Evolutionary conservation across 2,888 invertebrate genomes (phyloP).

Genomic region (Halocaridina rubra): DNA sequence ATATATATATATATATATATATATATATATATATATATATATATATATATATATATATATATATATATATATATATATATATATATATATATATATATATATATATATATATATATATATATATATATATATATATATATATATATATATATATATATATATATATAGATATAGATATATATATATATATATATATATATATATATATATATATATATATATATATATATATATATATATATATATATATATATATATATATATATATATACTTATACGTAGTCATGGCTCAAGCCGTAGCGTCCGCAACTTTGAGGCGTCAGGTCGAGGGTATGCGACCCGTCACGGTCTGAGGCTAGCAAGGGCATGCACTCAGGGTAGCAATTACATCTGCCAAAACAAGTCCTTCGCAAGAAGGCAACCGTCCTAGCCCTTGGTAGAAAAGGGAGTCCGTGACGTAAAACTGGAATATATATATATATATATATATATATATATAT

Average conservation of each 20-base stretch:
- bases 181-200: too few species aligned
- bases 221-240: slow-evolving; percentile 1
- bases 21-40: background rate
- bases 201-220: slow-evolving; percentile 6
- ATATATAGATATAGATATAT: too few species aligned
- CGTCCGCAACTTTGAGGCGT: too few species aligned
- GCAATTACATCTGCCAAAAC: too few species aligned
- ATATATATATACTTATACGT: too few species aligned
- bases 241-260: slow-evolving; percentile 17
- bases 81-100: background rate
- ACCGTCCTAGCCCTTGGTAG: too few species aligned
- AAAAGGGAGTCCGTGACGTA: too few species aligned
- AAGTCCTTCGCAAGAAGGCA: too few species aligned
- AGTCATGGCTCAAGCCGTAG: too few species aligned
- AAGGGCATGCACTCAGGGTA: too few species aligned
- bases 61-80: slow-evolving; percentile 10
- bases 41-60: background rate
- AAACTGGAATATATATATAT: too few species aligned
- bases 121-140: background rate
- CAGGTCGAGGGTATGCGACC: background rate
- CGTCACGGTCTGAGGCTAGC: background rate
- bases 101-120: slow-evolving; percentile 2
- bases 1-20: background rate
- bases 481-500: background rate
- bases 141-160: background rate